Evolutionary conservation across 2,113 vertebrate genomes (phyloP).

Genomic region (Microtus richardsoni): DNA sequence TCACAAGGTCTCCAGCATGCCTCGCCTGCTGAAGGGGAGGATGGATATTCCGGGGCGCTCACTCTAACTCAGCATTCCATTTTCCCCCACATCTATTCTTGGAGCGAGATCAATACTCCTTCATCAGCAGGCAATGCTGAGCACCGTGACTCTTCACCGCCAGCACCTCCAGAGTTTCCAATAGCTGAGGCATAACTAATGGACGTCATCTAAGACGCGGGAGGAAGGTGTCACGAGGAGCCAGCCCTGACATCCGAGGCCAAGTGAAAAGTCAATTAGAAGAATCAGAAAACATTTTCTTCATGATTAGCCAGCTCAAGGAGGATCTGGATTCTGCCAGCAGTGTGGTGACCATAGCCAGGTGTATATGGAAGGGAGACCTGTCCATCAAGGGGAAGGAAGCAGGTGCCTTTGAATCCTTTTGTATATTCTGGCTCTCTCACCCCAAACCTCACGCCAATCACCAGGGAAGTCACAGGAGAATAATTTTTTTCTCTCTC

Average conservation of each 20-base stretch:
- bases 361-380: conserved; percentile 47
- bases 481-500: not conserved
- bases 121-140: not conserved
- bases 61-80: not conserved
- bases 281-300: conserved; percentile 78
- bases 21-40: not conserved
- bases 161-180: not conserved
- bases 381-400: conserved; percentile 48
- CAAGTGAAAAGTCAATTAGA: conserved; percentile 74
- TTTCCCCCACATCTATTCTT: not conserved
- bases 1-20: not conserved
- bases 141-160: not conserved
- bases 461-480: not conserved
- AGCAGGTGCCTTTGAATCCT: not conserved
- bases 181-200: conserved; percentile 48
- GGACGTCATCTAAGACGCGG: conserved; percentile 39
- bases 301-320: conserved; percentile 63
- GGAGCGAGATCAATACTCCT: not conserved
- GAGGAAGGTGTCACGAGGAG: conserved; percentile 48
- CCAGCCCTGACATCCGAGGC: conserved; percentile 63
- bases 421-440: not conserved
- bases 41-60: not conserved
- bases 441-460: no score
- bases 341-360: conserved; percentile 43
- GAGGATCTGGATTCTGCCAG: conserved; percentile 62